Base-by-base conservation (phyloP, 2,797 vertebrate species). In the Gastrophryne carolinensis region DNA sequence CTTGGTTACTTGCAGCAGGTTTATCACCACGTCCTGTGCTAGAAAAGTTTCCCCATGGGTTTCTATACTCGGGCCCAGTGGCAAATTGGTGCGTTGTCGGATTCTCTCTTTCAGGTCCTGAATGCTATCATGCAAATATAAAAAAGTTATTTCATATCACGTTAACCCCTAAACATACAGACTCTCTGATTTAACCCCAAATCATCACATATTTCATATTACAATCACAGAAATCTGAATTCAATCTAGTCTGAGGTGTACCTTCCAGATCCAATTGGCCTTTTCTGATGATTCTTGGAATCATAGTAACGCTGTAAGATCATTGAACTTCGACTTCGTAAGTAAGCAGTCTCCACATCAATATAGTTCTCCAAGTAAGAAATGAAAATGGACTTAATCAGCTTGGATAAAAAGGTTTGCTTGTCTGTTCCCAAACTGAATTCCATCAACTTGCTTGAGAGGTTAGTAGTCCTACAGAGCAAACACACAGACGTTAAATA, bases 391-490 rank as follows among this genome's bases (percentile, higher is more conserved):
- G 92, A 98, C 88, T 99, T 99, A 89, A 97, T 98, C 85, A 99
- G 93, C 89, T 98, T 98, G 82, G 96, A 94, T 83, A 99, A 92
- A 87, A 98, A 98, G 65, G 98, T 98, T 89, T 98, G 97, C 87
- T 98, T 98, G 93, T 99, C 98, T 79, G 97, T 98, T 85, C 98
- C 98, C 89, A 99, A 89, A 88, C 99, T 98, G 88, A 98, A 99
- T 82, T 99, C 98, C 72, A 95, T 90, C 86, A 99, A 88, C 87
- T 97, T 98, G 85, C 93, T 91, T 79, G 96, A 94, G 86, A 99
- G 90, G 72, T 86, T 83, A 72, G 96, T 96, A 32, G 96, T 98
- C 88, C 98, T 99, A 90, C 75, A 75, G 52, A 69, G 81, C 47
- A 72, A 82, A 66, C 8, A 2, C 2, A 34, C n/a, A 34, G 6